Evolutionary conservation across 2,113 vertebrate species (phyloP), one percentile per base, ranked within the genome.

Genomic region (Cisticola juncidis): DNA sequence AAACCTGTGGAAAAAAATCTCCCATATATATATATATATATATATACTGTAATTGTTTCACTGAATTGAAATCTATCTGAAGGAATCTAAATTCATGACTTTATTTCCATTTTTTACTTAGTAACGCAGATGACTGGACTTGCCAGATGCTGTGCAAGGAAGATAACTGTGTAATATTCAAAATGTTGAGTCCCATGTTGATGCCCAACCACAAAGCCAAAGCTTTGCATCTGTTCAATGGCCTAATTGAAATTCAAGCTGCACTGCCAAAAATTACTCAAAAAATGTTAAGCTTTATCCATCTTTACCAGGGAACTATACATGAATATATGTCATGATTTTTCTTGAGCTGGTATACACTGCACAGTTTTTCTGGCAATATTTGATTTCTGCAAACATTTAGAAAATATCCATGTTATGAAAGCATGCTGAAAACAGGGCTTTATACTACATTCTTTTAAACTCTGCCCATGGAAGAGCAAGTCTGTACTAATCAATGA

Each of bases 191-290:
- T 95, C 81, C 85, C 92, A 47, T 19, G 71, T 36, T 73, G 90
- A 87, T 86, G 71, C 31, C 79, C 54, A 92, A 14, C 5, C 62
- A 94, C 68, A 85, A 85, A 88, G 68, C 42, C 90, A 92, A 94
- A 95, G 68, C 62, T 91, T 95, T 93, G 31, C 85, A 94, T 94
- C 81, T 95, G 90, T 93, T 96, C 81, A 80, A 17, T 77, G 62
- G 62, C 54, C 42, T 95, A 88, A 95, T 73, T 91, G 90, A 89
- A 85, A 94, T 91, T 91, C 66, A 85, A 69, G 25, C 17, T 87
- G 14, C 61, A 26, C 8, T 88, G 70, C 62, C 70, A 91, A 80
- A 91, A 89, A 58, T 73, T 13, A 68, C 29, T 69, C 26, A 48
- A 64, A 95, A 96, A 70, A 72, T 68, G 14, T 81, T 92, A 79